phyloP scores from a whole-genome alignment of 2,113 vertebrate species.

The Colinus virginianus region DNA sequence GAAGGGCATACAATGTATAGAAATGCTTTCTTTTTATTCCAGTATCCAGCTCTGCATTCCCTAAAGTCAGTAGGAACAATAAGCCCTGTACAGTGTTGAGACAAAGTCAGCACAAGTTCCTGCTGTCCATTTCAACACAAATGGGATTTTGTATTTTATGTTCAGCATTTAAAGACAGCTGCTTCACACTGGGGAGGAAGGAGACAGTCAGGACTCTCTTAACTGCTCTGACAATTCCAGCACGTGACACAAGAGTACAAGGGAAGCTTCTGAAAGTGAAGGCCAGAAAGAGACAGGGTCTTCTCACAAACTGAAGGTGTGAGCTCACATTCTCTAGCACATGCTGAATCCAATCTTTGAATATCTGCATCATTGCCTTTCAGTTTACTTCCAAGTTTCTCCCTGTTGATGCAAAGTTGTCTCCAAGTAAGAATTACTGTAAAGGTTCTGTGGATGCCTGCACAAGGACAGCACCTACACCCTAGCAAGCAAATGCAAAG shows the following conservation, averaged over 20 bases:
- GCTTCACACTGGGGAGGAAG: accelerated
- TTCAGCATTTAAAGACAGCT: background rate
- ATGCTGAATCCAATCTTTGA: background rate
- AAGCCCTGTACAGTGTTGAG: background rate
- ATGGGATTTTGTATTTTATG: background rate
- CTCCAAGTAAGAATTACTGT: background rate
- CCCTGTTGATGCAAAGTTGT: background rate
- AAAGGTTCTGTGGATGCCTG: background rate
- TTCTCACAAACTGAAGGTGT: background rate
- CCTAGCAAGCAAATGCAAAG: background rate
- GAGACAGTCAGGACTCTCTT: background rate
- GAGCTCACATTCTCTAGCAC: background rate
- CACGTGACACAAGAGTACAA: accelerated
- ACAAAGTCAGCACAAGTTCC: background rate
- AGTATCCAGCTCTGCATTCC: constrained; percentile 23
- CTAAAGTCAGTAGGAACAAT: background rate
- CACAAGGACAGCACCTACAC: background rate
- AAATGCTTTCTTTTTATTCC: constrained; percentile 16
- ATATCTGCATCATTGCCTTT: background rate
- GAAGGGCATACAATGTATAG: constrained; percentile 8
- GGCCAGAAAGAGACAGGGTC: background rate
- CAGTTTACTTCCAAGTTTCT: background rate
- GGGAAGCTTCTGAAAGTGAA: background rate
- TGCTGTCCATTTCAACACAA: constrained; percentile 7
- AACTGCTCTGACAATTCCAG: background rate